These are phyloP conservation scores for Brassicogethes aeneus DNA, from an alignment of 2,888 invertebrate species.

Conservation along the genomic window DNA sequence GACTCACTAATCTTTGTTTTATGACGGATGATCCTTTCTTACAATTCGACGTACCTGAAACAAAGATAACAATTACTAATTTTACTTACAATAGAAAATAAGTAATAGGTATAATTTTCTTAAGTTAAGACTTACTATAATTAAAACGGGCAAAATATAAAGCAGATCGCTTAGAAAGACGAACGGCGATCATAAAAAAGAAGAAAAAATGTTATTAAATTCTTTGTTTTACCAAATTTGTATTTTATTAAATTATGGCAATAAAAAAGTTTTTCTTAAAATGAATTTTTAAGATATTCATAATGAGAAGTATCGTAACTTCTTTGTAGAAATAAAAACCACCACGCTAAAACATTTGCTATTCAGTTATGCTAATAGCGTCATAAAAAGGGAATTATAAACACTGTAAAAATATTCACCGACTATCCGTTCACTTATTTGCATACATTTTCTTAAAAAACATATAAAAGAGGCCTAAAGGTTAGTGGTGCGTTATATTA, in stretches of 20 bases:
- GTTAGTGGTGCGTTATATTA: slow-evolving; percentile 33
- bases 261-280: slow-evolving; percentile 24
- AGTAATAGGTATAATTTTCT: too few species aligned
- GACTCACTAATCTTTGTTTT: too few species aligned
- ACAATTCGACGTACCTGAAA: too few species aligned
- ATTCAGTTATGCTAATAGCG: slow-evolving; percentile 39
- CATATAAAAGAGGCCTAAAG: slow-evolving; percentile 30
- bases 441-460: slow-evolving; percentile 35
- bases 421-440: slow-evolving; percentile 38
- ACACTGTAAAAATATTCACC: slow-evolving; percentile 43
- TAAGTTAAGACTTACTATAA: too few species aligned
- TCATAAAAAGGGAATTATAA: slow-evolving; percentile 42
- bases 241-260: slow-evolving; percentile 27
- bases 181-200: too few species aligned
- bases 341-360: slow-evolving; percentile 27
- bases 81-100: too few species aligned
- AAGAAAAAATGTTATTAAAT: too few species aligned
- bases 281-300: slow-evolving; percentile 28
- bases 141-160: too few species aligned
- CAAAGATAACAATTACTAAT: too few species aligned
- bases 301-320: slow-evolving; percentile 26
- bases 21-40: too few species aligned
- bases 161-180: too few species aligned
- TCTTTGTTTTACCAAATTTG: too few species aligned
- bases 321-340: slow-evolving; percentile 25